These are phyloP conservation scores for Vanessa tameamea DNA, from an alignment of 1,140 invertebrate species.

Conservation along the genomic window DNA sequence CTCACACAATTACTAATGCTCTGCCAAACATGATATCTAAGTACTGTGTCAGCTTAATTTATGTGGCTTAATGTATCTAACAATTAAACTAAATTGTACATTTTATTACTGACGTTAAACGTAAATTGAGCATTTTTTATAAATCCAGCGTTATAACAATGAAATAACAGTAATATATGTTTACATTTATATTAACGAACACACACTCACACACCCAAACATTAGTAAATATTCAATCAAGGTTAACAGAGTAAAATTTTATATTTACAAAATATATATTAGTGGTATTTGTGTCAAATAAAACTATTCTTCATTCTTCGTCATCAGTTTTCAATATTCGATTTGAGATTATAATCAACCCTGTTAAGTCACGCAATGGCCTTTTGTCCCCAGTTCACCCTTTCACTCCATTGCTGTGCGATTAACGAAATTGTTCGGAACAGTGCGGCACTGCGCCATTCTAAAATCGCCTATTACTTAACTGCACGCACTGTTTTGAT, in stretches of 20 bases:
- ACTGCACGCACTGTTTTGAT: slow-evolving; percentile 14
- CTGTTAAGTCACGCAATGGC: slow-evolving; percentile 20
- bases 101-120: too few species aligned
- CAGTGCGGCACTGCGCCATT: slow-evolving; percentile 27
- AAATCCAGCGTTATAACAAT: too few species aligned
- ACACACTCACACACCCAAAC: too few species aligned
- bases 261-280: slow-evolving; percentile 6
- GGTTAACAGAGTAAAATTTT: neutral
- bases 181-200: too few species aligned
- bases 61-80: too few species aligned
- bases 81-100: too few species aligned
- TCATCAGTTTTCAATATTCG: slow-evolving; percentile 14
- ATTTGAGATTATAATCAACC: slow-evolving; percentile 5
- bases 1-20: too few species aligned
- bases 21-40: too few species aligned
- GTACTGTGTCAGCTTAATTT: too few species aligned
- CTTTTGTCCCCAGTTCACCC: slow-evolving; percentile 10
- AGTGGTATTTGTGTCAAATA: neutral
- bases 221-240: too few species aligned
- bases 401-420: neutral
- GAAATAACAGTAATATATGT: too few species aligned
- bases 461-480: slow-evolving; percentile 17
- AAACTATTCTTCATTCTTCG: neutral
- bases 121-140: too few species aligned
- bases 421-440: slow-evolving; percentile 28